These are phyloP conservation scores for Neofelis nebulosa DNA, from an alignment of 2,113 vertebrate species.

Conservation along the genomic window DNA sequence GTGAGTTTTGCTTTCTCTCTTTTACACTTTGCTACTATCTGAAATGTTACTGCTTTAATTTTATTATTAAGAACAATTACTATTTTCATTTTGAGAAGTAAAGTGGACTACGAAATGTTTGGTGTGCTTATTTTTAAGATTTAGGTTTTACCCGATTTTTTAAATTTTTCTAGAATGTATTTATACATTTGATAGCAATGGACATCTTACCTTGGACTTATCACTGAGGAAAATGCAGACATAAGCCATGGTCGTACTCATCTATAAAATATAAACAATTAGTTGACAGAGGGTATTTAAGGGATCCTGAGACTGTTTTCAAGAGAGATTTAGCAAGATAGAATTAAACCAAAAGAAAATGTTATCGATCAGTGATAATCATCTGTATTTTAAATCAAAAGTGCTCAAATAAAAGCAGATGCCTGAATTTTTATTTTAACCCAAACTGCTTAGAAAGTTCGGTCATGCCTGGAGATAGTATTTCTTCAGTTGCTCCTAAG, in stretches of 20 bases:
- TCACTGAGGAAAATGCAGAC: not conserved
- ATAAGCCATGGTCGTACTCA: not conserved
- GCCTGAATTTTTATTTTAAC: conserved; percentile 2
- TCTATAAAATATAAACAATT: conserved; percentile 58
- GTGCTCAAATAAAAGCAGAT: not conserved
- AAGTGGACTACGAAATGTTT: not conserved
- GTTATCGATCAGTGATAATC: not conserved
- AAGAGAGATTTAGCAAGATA: not conserved
- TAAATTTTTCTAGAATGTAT: not conserved
- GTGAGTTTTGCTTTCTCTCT: not conserved
- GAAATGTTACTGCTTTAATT: not conserved
- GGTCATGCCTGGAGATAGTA: not conserved
- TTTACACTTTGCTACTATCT: not conserved
- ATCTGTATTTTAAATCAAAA: conserved; percentile 51
- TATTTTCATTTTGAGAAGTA: conserved; percentile 25
- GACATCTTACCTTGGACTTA: not conserved
- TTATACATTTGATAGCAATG: not conserved
- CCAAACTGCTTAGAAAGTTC: not conserved
- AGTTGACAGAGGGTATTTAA: not conserved
- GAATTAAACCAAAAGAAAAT: conserved; percentile 26
- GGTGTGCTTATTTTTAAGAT: not conserved
- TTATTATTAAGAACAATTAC: not conserved
- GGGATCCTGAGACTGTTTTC: conserved; percentile 38
- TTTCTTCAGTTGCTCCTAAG: not conserved
- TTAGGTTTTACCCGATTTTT: not conserved